Base-by-base conservation (phyloP, 2,113 vertebrate genomes). In the Arenaria interpres region DNA sequence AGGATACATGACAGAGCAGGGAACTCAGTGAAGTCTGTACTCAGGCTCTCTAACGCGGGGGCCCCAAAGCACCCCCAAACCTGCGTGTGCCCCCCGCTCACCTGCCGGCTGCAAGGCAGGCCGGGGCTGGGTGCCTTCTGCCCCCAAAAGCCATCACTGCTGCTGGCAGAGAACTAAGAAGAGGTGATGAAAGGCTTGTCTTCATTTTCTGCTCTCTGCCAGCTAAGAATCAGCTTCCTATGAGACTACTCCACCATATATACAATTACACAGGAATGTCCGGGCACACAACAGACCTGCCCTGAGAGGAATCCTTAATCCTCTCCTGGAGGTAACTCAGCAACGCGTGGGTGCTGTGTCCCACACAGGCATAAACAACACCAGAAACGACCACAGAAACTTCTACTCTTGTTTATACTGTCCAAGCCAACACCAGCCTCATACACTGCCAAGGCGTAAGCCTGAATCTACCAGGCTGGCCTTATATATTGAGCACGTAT, bases 281-380 rank as follows among this genome's bases (percentile, higher is more conserved):
- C 33, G 2, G 1, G 25, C 63, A 93, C 41, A 30, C 14, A 76
- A 63, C 5, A 39, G 68, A 80, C 11, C 27, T 24, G 41, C 20
- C 54, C 24, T 9, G 5, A 60, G 32, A 68, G 45, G 75, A 57
- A 64, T 53, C 23, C 39, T 5, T 2, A 87, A 75, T 46, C 12
- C 12, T 32, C 23, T 91, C 46, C 88, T 25, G 24, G 75, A 82
- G 62, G 62, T 17, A 50, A 18, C 25, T 78, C 43, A 30, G 46
- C 28, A 67, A 41, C 20, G 18, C 1, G 0, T 6, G 37, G 10
- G 37, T 0, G 0, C 50, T 28, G 24, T n/a, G 22, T 4, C 39
- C 57, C 66, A 76, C 59, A 30, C 8, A 48, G n/a, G 39, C 39
- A 71, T 7, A 62, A 50, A 14, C 28, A 75, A 60, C 28, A 46